Conservation (phyloP, 2,888 invertebrate species). For the Steromphala cineraria region DNA sequence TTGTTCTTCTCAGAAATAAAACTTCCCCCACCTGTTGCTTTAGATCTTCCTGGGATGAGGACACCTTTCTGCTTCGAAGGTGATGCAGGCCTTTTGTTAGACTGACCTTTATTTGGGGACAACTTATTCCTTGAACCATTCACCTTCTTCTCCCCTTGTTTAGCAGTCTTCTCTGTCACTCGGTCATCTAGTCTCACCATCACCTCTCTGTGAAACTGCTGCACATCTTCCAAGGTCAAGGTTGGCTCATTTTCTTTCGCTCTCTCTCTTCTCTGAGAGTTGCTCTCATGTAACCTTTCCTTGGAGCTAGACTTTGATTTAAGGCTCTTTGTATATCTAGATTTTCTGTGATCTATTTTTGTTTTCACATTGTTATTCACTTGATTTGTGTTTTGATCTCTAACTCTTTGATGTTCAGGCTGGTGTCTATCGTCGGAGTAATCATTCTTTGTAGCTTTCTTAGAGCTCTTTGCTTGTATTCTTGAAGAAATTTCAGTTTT, state of each 20-base stretch:
- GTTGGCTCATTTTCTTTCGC: neutral
- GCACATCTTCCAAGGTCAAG: neutral
- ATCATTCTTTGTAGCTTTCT: no score
- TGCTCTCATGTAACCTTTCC: no score
- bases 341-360: no score
- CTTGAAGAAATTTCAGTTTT: no score
- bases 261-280: neutral
- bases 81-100: neutral
- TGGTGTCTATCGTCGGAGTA: no score
- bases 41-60: neutral
- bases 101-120: neutral
- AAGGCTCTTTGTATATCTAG: no score
- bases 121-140: neutral
- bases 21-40: neutral
- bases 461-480: no score
- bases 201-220: conserved; percentile 11
- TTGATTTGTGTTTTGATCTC: no score
- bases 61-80: neutral
- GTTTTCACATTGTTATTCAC: no score
- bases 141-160: neutral
- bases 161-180: neutral
- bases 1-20: neutral
- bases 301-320: no score
- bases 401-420: no score
- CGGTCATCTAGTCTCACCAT: neutral